Evolutionary conservation across 2,888 invertebrate species (phyloP).

Genomic region (Andricus quercusramuli): DNA sequence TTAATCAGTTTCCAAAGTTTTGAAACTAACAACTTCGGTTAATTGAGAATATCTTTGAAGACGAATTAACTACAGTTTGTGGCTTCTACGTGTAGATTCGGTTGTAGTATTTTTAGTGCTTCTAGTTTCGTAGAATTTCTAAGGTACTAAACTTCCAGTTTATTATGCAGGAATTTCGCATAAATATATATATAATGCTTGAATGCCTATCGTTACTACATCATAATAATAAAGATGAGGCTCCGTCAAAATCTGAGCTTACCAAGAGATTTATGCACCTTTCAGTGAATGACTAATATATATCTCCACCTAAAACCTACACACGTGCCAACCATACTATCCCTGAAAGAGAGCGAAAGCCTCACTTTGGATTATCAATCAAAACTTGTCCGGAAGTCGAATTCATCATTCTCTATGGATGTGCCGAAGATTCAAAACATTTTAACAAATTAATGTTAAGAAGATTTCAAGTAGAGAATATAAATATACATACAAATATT

Average conservation of each 20-base stretch:
- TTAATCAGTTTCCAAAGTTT: background rate
- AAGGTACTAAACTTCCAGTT: constrained; percentile 13
- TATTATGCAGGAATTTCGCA: constrained; percentile 6
- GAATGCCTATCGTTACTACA: background rate
- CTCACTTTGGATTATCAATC: background rate
- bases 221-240: background rate
- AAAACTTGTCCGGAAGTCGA: background rate
- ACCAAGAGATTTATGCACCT: background rate
- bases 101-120: constrained; percentile 21
- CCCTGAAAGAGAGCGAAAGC: background rate
- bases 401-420: background rate
- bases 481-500: background rate
- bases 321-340: background rate
- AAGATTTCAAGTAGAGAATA: background rate
- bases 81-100: background rate
- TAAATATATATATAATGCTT: constrained; percentile 1
- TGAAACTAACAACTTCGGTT: too few relatives aligned
- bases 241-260: background rate
- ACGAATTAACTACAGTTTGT: background rate
- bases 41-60: background rate
- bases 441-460: too few relatives aligned
- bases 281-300: constrained; percentile 9
- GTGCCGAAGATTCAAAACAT: background rate
- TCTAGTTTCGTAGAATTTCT: constrained; percentile 16
- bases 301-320: background rate